These are phyloP conservation scores for Macrophya annulata DNA, from an alignment of 2,888 invertebrate genomes.

Conservation along the genomic window DNA sequence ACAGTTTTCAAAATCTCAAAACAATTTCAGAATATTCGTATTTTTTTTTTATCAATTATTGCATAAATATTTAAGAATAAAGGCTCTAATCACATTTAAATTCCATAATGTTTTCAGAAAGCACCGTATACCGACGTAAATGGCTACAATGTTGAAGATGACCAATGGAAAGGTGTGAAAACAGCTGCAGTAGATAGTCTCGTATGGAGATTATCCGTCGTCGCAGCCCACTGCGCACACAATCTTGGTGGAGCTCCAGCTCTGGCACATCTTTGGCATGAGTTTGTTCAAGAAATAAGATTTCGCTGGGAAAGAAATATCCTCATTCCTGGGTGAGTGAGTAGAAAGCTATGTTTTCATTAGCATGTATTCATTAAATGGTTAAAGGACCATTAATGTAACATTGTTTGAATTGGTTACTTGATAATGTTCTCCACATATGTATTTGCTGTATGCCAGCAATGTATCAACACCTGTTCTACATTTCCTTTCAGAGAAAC, in stretches of 20 bases:
- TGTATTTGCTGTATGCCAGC: constrained; percentile 14
- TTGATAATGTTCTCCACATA: constrained; percentile 29
- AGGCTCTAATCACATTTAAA: constrained; percentile 33
- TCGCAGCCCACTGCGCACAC: constrained; percentile 87
- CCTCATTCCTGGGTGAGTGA: constrained; percentile 92
- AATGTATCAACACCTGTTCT: constrained; percentile 11
- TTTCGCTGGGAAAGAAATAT: constrained; percentile 93
- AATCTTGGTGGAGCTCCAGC: constrained; percentile 88
- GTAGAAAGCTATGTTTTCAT: constrained; percentile 76
- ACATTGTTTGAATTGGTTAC: background rate
- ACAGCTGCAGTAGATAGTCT: constrained; percentile 90
- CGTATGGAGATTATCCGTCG: constrained; percentile 90
- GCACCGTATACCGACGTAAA: constrained; percentile 74
- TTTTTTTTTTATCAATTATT: too few relatives aligned
- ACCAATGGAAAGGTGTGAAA: constrained; percentile 82
- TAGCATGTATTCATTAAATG: constrained; percentile 15
- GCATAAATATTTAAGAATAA: background rate
- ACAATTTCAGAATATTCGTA: background rate
- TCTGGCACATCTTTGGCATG: constrained; percentile 96
- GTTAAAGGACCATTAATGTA: background rate
- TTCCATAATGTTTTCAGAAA: constrained; percentile 67
- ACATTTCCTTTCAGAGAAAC: constrained; percentile 22
- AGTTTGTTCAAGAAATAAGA: constrained; percentile 94
- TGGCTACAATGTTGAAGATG: constrained; percentile 71
- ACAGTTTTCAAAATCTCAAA: background rate